Evolutionary conservation across 2,113 vertebrate genomes (phyloP).

Genomic region (Sapajus apella): DNA sequence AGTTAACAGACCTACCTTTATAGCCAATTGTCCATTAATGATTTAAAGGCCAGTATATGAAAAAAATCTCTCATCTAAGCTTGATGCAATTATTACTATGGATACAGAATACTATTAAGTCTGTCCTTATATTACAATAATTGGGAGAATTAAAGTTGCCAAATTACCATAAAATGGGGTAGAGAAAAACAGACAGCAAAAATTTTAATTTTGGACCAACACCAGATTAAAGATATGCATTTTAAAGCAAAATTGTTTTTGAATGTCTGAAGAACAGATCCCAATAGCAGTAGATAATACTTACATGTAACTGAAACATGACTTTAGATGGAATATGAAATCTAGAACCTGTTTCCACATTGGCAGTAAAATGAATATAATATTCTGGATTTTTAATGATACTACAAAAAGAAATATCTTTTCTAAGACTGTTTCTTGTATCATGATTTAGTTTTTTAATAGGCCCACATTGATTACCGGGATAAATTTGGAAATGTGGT

Average conservation of each 20-base stretch:
- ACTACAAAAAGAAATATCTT: slow-evolving; percentile 85
- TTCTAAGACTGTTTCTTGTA: slow-evolving; percentile 80
- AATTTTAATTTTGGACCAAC: slow-evolving; percentile 84
- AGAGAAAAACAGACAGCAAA: slow-evolving; percentile 83
- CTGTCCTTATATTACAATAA: slow-evolving; percentile 82
- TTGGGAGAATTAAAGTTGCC: slow-evolving; percentile 76
- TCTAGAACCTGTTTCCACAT: slow-evolving; percentile 85
- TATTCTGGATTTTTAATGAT: slow-evolving; percentile 81
- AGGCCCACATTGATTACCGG: slow-evolving; percentile 68
- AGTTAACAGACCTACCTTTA: slow-evolving; percentile 86
- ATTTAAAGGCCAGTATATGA: slow-evolving; percentile 84
- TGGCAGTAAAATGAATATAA: slow-evolving; percentile 79
- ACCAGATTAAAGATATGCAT: slow-evolving; percentile 83
- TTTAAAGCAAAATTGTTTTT: slow-evolving; percentile 79
- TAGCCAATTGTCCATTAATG: slow-evolving; percentile 78
- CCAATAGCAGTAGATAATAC: slow-evolving; percentile 82
- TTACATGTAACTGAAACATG: slow-evolving; percentile 85
- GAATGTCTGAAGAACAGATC: slow-evolving; percentile 79
- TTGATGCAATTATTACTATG: slow-evolving; percentile 84
- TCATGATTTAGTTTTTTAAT: slow-evolving; percentile 72
- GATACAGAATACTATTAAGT: slow-evolving; percentile 85
- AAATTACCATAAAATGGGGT: slow-evolving; percentile 81
- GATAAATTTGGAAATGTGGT: slow-evolving; percentile 76
- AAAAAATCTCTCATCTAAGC: slow-evolving; percentile 83
- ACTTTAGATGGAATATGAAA: slow-evolving; percentile 83